These are phyloP conservation scores for Margaritifera margaritifera DNA, from an alignment of 2,888 invertebrate genomes.

Conservation along the genomic window DNA sequence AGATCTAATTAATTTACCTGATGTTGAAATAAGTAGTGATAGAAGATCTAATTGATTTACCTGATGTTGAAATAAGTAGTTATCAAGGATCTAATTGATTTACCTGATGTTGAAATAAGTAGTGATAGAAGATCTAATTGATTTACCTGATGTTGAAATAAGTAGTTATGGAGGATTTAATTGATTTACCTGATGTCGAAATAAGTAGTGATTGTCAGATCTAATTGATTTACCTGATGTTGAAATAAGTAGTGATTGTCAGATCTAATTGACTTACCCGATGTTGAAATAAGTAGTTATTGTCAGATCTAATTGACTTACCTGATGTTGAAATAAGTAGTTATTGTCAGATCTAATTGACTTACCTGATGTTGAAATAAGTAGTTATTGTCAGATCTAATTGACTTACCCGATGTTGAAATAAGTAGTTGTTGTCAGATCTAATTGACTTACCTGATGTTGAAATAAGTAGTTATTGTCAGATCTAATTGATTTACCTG, in stretches of 20 bases:
- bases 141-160: slow-evolving; percentile 47
- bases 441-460: slow-evolving; percentile 58
- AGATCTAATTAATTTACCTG: slow-evolving; percentile 61
- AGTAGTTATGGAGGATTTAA: slow-evolving; percentile 50
- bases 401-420: slow-evolving; percentile 52
- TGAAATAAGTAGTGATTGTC: slow-evolving; percentile 41
- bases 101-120: slow-evolving; percentile 43
- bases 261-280: slow-evolving; percentile 61
- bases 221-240: slow-evolving; percentile 58
- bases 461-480: slow-evolving; percentile 41
- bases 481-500: slow-evolving; percentile 61
- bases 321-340: slow-evolving; percentile 37
- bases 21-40: slow-evolving; percentile 4
- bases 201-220: slow-evolving; percentile 47
- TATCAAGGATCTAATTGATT: slow-evolving; percentile 56
- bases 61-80: slow-evolving; percentile 32
- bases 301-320: slow-evolving; percentile 57
- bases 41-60: slow-evolving; percentile 59
- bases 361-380: slow-evolving; percentile 47
- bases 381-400: slow-evolving; percentile 56
- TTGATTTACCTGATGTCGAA: slow-evolving; percentile 52
- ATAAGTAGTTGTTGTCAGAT: slow-evolving; percentile 43
- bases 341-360: slow-evolving; percentile 58
- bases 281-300: slow-evolving; percentile 31
- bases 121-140: slow-evolving; percentile 58